Base-by-base conservation (phyloP, 2,113 vertebrate genomes). In the Turdus rufiventris region DNA sequence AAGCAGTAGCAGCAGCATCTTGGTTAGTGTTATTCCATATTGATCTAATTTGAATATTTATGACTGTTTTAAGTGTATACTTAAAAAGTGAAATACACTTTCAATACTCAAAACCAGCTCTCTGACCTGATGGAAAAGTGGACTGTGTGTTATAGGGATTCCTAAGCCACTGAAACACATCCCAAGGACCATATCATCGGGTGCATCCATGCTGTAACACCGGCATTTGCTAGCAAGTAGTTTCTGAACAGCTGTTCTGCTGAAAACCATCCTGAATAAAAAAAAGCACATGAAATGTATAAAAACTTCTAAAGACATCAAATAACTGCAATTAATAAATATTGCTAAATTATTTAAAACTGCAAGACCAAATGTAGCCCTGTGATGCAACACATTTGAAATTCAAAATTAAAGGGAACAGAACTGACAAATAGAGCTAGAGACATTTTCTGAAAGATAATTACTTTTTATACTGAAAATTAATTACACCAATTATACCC, bases 151-250 rank as follows among this genome's bases (percentile, higher is more conserved):
- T 95, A 98, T 96, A 2, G 99, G 98, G 57, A 99, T 94, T 34
- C 98, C 98, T n/a, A 99, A 96, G n/a, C 99, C 98, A 48, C 98
- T 99, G 96, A 99, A 98, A 93, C 99, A 99, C 99, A 99, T 99
- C 26, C 99, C 99, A 95, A 99, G 98, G 82, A 99, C 99, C 99
- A 99, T 99, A 94, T 99, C 99, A 63, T 99, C 99, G 0, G 99
- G 99, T 0, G 99, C 99, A 2, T 99, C 99, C 42, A 98, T 98
- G 96, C 99, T 99, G 97, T 99, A 99, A 94, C 99, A 99, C 29
- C 98, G 98, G 88, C 99, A 99, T 87, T 98, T 98, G 72, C 99
- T 99, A 71, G 93, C 88, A 10, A 99, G 97, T 33, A 99, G 98
- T 60, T 88, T 98, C 84, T 96, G 92, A 94, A 99, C 97, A 40